Evolutionary conservation across 2,888 invertebrate genomes (phyloP).

Genomic region (Serrognathus titanus): DNA sequence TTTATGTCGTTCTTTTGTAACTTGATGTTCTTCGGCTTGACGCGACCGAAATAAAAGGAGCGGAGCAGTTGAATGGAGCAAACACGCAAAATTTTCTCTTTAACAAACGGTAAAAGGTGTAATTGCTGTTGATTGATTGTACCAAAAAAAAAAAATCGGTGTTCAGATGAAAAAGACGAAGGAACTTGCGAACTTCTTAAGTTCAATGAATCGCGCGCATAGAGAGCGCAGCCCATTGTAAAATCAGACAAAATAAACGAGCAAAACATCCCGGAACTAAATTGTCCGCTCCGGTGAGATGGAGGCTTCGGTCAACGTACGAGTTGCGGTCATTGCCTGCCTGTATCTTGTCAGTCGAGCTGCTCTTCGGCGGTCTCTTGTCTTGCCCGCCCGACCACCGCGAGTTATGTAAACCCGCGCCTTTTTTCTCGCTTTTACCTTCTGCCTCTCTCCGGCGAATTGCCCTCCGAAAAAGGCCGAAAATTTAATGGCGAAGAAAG

Average conservation of each 20-base stretch:
- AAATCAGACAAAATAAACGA: slow-evolving; percentile 20
- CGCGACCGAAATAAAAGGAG: too few species aligned
- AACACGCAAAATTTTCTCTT: too few species aligned
- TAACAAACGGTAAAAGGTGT: too few species aligned
- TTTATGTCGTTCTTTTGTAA: too few species aligned
- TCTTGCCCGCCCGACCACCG: slow-evolving; percentile 30
- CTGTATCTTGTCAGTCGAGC: slow-evolving; percentile 38
- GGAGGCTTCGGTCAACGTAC: slow-evolving; percentile 42
- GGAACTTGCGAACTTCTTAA: slow-evolving; percentile 1
- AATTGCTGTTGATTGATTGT: too few species aligned
- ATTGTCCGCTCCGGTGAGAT: slow-evolving; percentile 42
- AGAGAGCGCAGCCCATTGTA: slow-evolving; percentile 18
- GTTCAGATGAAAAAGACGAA: neutral
- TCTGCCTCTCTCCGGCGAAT: neutral
- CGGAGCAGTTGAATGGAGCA: too few species aligned
- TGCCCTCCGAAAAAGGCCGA: neutral
- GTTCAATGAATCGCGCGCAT: slow-evolving; percentile 10
- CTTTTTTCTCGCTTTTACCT: slow-evolving; percentile 13
- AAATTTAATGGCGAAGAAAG: neutral
- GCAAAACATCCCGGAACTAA: slow-evolving; percentile 37
- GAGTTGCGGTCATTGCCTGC: slow-evolving; percentile 43
- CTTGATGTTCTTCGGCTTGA: too few species aligned
- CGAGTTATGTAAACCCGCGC: slow-evolving; percentile 24
- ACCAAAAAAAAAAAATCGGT: neutral
- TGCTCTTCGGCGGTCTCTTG: slow-evolving; percentile 30